phyloP scores from a whole-genome alignment of 2,797 vertebrate genomes.

The Varecia variegata region DNA sequence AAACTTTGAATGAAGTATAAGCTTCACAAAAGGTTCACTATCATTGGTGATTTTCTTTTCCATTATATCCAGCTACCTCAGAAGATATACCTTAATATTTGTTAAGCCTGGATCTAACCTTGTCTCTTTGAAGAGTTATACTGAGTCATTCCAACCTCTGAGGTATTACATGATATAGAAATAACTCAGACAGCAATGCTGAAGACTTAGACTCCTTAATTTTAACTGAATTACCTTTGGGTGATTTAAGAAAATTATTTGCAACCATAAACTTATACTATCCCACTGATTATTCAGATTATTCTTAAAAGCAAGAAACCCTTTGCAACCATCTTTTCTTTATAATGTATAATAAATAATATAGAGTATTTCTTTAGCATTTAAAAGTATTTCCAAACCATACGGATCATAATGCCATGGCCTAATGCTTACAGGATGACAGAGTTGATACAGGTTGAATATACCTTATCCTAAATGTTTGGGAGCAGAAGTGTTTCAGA shows the following conservation, averaged over 20 bases:
- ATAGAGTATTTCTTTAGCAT: neutral
- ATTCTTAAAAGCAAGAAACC: neutral
- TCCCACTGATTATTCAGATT: neutral
- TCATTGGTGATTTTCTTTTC: constrained; percentile 22
- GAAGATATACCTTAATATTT: constrained; percentile 17
- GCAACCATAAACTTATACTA: neutral
- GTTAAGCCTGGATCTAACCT: neutral
- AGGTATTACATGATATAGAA: constrained; percentile 33
- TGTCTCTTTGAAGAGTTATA: constrained; percentile 25
- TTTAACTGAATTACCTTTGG: constrained; percentile 19
- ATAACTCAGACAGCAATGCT: constrained; percentile 18
- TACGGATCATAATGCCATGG: neutral
- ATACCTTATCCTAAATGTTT: neutral
- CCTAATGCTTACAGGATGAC: neutral
- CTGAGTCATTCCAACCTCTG: constrained; percentile 1
- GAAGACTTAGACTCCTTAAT: neutral
- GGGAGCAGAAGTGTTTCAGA: neutral
- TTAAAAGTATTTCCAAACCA: constrained; percentile 38
- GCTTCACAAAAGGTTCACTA: neutral
- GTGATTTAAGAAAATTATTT: constrained; percentile 32
- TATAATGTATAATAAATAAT: neutral
- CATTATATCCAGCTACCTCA: neutral
- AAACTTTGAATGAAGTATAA: constrained; percentile 27
- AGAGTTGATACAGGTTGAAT: neutral
- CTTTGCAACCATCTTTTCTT: constrained; percentile 36